Conservation (phyloP, 2,797 vertebrate species). For the Anniella stebbinsi region DNA sequence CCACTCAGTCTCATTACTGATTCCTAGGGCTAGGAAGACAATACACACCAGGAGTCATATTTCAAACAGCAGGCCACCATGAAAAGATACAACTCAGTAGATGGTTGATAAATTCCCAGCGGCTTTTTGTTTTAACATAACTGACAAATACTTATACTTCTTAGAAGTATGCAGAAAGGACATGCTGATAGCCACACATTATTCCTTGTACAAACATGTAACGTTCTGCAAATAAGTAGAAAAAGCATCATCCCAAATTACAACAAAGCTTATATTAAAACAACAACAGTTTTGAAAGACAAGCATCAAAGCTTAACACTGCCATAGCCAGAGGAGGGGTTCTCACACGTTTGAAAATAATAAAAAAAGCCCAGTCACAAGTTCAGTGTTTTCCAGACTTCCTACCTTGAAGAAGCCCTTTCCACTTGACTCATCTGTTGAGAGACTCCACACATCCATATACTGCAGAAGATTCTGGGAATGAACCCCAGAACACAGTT, state of each 20-base stretch:
- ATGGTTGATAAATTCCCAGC: constrained; percentile 67
- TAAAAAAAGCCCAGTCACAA: neutral
- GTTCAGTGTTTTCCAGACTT: neutral
- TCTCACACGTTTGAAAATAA: accelerated
- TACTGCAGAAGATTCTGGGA: neutral
- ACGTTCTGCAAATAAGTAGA: neutral
- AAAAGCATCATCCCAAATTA: neutral
- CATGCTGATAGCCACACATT: constrained; percentile 27
- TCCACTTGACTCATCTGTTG: neutral
- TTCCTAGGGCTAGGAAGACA: constrained; percentile 73
- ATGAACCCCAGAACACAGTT: neutral
- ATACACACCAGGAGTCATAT: constrained; percentile 76
- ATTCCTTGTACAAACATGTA: neutral
- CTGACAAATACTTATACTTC: constrained; percentile 69
- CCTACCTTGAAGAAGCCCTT: neutral
- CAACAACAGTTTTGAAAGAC: neutral
- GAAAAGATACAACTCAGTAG: constrained; percentile 52
- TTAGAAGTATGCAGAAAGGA: constrained; percentile 51
- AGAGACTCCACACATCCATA: neutral
- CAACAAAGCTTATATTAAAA: neutral
- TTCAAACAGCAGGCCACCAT: constrained; percentile 78
- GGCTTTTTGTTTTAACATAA: constrained; percentile 72
- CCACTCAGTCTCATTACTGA: constrained; percentile 79
- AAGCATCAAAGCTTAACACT: constrained; percentile 13
- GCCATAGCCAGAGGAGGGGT: neutral